phyloP scores from a whole-genome alignment of 2,797 vertebrate species.

The Ctenopoma kingsleyae region DNA sequence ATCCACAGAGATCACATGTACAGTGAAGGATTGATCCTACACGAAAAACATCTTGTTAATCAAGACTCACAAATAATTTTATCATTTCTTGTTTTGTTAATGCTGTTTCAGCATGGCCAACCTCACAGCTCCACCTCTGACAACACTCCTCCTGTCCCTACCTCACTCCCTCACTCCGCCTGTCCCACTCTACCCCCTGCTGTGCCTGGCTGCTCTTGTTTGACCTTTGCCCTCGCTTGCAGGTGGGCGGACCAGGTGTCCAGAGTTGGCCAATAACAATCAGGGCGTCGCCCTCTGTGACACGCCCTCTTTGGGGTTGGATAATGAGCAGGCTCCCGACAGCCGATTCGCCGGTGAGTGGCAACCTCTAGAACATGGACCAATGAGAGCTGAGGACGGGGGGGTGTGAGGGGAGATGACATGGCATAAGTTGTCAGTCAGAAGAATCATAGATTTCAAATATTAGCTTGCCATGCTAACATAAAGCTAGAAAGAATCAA shows the following conservation, averaged over 20 bases:
- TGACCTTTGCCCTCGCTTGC: constrained; percentile 96
- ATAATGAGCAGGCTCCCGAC: constrained; percentile 99
- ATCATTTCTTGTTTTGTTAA: constrained; percentile 15
- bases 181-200: constrained; percentile 39
- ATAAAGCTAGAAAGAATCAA: neutral
- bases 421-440: constrained; percentile 44
- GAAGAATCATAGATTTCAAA: constrained; percentile 17
- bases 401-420: constrained; percentile 19
- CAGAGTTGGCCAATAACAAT: constrained; percentile 99
- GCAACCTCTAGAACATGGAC: constrained; percentile 93
- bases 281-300: constrained; percentile 90
- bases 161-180: constrained; percentile 39
- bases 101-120: constrained; percentile 68
- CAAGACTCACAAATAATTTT: constrained; percentile 7
- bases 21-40: neutral
- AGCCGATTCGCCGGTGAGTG: constrained; percentile 99
- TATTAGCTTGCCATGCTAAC: constrained; percentile 28
- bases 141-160: constrained; percentile 44
- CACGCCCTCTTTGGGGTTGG: constrained; percentile 96
- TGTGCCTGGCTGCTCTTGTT: constrained; percentile 90
- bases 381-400: constrained; percentile 76
- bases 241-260: constrained; percentile 97
- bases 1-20: neutral
- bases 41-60: neutral
- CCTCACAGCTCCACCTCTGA: constrained; percentile 45